phyloP scores from a whole-genome alignment of 2,888 invertebrate genomes.

The Plutella xylostella region DNA sequence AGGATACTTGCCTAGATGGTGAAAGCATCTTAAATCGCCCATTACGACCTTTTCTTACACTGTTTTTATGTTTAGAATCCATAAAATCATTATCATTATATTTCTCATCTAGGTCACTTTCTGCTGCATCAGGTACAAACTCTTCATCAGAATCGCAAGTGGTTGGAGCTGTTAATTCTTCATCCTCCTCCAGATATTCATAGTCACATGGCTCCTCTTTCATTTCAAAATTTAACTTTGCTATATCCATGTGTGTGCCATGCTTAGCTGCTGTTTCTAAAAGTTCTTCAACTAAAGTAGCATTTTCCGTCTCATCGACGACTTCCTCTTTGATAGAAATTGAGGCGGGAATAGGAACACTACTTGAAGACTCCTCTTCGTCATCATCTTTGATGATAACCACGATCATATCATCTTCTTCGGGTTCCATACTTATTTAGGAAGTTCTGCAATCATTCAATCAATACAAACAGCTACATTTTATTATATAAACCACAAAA shows the following conservation, averaged over 20 bases:
- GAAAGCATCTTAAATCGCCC: constrained; percentile 18
- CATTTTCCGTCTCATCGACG: neutral
- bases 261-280: constrained; percentile 9
- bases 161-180: no score
- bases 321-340: constrained; percentile 1
- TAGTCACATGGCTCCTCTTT: constrained; percentile 9
- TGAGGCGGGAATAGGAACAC: constrained; percentile 18
- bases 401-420: constrained; percentile 29
- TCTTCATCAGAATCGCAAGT: constrained; percentile 16
- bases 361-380: constrained; percentile 1
- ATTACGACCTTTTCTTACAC: constrained; percentile 15
- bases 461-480: no score
- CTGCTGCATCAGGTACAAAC: constrained; percentile 8
- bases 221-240: constrained; percentile 16
- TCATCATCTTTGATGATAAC: constrained; percentile 29
- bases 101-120: constrained; percentile 10
- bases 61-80: neutral
- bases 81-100: neutral
- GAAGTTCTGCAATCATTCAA: no score
- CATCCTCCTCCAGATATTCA: constrained; percentile 10
- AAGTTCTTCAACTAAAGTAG: constrained; percentile 4
- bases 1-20: constrained; percentile 29
- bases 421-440: constrained; percentile 17
- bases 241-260: constrained; percentile 26
- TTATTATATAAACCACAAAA: no score